Base-by-base conservation (phyloP, 2,113 vertebrate species). In the Forbesichthys agassizii region DNA sequence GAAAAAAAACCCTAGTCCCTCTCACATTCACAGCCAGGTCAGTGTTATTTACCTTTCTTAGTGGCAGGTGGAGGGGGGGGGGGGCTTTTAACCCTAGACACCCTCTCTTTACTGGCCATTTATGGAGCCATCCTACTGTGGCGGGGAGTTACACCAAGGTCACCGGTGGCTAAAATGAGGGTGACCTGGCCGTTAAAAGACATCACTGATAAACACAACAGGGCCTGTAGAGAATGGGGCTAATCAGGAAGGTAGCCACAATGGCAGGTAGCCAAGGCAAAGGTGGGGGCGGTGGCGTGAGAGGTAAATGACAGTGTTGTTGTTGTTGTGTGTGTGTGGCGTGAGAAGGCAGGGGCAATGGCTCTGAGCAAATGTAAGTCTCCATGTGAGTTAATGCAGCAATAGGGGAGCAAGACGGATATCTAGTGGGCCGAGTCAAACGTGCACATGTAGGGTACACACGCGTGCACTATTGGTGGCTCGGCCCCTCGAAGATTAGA, bases 11-110 rank as follows among this genome's bases (percentile, higher is more conserved):
- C 36, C 36, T 64, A 78, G 66, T 72, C 80, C 48, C 71, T n/a
- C 33, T 65, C 20, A 71, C 81, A 83, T 84, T 88, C 74, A 79
- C 86, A 84, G 69, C 76, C 81, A 54, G 75, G 74, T 78, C 64
- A 68, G 68, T 81, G 73, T 85, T 91, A 84, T 79, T 89, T 90
- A 90, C 86, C 76, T 89, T 85, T 87, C 84, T 91, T 86, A 86
- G 88, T 88, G 74, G 78, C 66, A 76, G 56, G 12, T 27, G 27
- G 27, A 11, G 27, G 78, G 73, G 76, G 27, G 78, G 73, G 76
- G 60, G 66, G 73, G 75, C 79, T 83, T 84, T 90, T 87, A 88
- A 86, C 79, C 73, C 78, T 68, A 75, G 79, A 84, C 84, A 64
- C 63, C 66, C 51, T 20, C 80, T 87, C 77, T 87, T 86, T 84